Percentiles rank a stretch among this genome's conserved stretches.
Evolutionary conservation across 2,888 invertebrate genomes (phyloP).

Genomic region (Oxyscelio sp.): DNA sequence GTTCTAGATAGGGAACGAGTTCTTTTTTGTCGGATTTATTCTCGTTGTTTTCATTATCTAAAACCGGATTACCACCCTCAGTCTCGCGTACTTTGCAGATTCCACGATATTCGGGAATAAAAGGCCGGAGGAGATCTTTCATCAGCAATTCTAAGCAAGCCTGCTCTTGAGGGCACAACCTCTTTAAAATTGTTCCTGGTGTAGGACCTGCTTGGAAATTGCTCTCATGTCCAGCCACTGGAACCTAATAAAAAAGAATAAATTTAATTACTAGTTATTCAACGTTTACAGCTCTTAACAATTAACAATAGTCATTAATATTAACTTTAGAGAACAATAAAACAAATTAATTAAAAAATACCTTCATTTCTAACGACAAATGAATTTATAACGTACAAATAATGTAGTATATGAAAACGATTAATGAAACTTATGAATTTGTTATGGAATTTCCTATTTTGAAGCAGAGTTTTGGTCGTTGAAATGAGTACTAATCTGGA

Average conservation of each 20-base stretch:
- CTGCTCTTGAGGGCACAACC: slow-evolving; percentile 96
- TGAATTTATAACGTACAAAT: too few relatives aligned
- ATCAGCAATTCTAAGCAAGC: slow-evolving; percentile 95
- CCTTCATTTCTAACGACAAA: too few relatives aligned
- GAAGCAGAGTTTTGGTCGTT: too few relatives aligned
- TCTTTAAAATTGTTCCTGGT: slow-evolving; percentile 98
- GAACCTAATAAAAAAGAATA: slow-evolving; percentile 88
- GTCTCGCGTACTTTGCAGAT: slow-evolving; percentile 85
- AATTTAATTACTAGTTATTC: too few relatives aligned
- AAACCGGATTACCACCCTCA: slow-evolving; percentile 76
- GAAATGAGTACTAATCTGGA: too few relatives aligned
- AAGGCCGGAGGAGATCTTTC: slow-evolving; percentile 96
- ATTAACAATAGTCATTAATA: too few relatives aligned
- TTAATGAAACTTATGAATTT: too few relatives aligned
- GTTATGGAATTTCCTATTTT: too few relatives aligned
- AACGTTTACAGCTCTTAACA: too few relatives aligned
- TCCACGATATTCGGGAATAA: slow-evolving; percentile 98
- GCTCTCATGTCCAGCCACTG: slow-evolving; percentile 98
- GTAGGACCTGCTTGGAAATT: slow-evolving; percentile 98
- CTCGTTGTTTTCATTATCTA: slow-evolving; percentile 49
- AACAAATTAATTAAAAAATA: too few relatives aligned
- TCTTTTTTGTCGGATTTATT: slow-evolving; percentile 27
- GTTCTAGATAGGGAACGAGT: slow-evolving; percentile 92
- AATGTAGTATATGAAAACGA: too few relatives aligned
- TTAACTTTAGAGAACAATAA: too few relatives aligned